Conservation (phyloP, 2,113 vertebrate species). For the Oreocharis arfaki region DNA sequence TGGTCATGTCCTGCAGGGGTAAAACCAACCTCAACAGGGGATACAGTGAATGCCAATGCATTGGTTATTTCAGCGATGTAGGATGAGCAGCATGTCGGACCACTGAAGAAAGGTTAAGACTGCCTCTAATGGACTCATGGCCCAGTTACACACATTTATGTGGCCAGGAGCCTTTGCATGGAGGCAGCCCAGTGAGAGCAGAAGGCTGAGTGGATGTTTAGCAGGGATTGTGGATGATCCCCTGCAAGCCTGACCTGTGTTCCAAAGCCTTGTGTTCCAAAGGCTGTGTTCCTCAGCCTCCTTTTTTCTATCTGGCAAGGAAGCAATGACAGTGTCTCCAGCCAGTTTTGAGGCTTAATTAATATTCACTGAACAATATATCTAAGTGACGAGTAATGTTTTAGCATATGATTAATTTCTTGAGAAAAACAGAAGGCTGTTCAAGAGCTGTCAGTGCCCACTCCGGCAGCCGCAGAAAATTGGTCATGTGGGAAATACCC, state of each 20-base stretch:
- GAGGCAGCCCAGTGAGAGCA: neutral
- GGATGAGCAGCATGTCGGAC: neutral
- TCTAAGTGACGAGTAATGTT: neutral
- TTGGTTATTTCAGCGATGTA: neutral
- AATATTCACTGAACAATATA: neutral
- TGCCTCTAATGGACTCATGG: neutral
- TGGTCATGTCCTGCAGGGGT: neutral
- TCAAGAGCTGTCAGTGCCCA: neutral
- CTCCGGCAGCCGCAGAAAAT: neutral
- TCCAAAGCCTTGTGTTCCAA: accelerated
- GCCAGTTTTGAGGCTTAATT: neutral
- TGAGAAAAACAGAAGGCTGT: neutral
- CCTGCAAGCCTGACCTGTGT: accelerated
- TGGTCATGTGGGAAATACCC: neutral
- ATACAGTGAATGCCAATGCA: neutral
- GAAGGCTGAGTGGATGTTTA: accelerated
- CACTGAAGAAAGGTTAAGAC: neutral
- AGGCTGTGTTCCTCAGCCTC: neutral
- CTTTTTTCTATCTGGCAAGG: neutral
- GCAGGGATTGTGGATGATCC: neutral
- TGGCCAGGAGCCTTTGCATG: accelerated
- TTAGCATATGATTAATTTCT: neutral
- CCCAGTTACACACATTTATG: neutral
- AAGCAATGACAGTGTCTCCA: neutral
- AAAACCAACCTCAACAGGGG: neutral